These are phyloP conservation scores for Laticauda laticaudata DNA, from an alignment of 2,113 vertebrate species.

Conservation along the genomic window DNA sequence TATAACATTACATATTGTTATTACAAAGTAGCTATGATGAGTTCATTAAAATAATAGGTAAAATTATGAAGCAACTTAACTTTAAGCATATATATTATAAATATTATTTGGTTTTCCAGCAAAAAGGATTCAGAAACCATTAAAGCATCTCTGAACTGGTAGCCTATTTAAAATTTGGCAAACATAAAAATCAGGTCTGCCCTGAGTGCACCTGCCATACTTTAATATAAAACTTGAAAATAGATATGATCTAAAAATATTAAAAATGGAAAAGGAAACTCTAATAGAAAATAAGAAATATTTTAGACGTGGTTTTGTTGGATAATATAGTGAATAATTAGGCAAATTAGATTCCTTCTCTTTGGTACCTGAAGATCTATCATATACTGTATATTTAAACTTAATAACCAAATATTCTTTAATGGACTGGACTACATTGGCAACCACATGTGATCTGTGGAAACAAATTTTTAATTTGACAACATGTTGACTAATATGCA, in stretches of 20 bases:
- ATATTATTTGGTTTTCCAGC: neutral
- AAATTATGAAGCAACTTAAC: neutral
- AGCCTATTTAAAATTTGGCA: neutral
- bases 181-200: neutral
- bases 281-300: neutral
- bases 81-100: neutral
- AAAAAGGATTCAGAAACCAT: neutral
- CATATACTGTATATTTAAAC: neutral
- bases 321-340: neutral
- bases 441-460: neutral
- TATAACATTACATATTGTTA: neutral
- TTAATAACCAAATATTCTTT: neutral
- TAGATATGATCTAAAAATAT: neutral
- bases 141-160: neutral
- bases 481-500: neutral
- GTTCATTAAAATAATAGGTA: neutral
- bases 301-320: neutral
- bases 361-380: neutral
- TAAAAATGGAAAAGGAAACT: neutral
- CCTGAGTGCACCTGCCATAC: neutral
- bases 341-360: neutral
- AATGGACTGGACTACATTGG: neutral
- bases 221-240: neutral
- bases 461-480: neutral
- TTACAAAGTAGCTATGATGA: neutral